phyloP scores from a whole-genome alignment of 2,113 vertebrate species.

The Semicossyphus pulcher region DNA sequence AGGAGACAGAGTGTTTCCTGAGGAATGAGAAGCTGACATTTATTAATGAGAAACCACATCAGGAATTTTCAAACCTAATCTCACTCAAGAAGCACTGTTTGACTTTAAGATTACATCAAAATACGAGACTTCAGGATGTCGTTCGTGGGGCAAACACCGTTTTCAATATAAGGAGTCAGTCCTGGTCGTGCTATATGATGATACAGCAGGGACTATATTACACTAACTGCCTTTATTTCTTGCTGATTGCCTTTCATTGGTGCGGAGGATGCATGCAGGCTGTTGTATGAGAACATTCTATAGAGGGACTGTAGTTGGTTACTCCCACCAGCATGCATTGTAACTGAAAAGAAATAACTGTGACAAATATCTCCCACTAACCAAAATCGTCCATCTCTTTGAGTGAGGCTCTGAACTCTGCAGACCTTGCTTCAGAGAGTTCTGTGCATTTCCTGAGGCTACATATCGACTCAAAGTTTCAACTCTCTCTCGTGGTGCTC shows the following conservation, averaged over 20 bases:
- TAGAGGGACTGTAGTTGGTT: constrained; percentile 28
- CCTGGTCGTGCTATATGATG: background rate
- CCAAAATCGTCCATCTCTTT: constrained; percentile 62
- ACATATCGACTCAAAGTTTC: constrained; percentile 67
- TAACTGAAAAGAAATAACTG: constrained; percentile 58
- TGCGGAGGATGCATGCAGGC: constrained; percentile 32
- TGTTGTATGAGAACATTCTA: constrained; percentile 19
- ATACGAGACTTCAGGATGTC: background rate
- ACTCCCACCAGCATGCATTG: constrained; percentile 36
- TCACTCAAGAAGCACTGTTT: constrained; percentile 2
- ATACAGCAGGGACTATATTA: background rate
- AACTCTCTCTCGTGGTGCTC: constrained; percentile 51
- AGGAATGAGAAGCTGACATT: constrained; percentile 45
- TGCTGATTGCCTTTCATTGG: constrained; percentile 15
- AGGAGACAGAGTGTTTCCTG: constrained; percentile 32
- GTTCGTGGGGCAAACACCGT: background rate
- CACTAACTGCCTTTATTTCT: constrained; percentile 14
- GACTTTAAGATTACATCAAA: constrained; percentile 6
- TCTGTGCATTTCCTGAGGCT: constrained; percentile 67
- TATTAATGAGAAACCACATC: constrained; percentile 50
- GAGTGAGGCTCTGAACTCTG: constrained; percentile 64
- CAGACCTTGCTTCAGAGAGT: constrained; percentile 64
- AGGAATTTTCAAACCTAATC: constrained; percentile 37
- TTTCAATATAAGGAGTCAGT: constrained; percentile 5
- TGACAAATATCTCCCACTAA: constrained; percentile 65